Conservation (phyloP, 2,113 vertebrate genomes). For the Phyllopteryx taeniolatus region DNA sequence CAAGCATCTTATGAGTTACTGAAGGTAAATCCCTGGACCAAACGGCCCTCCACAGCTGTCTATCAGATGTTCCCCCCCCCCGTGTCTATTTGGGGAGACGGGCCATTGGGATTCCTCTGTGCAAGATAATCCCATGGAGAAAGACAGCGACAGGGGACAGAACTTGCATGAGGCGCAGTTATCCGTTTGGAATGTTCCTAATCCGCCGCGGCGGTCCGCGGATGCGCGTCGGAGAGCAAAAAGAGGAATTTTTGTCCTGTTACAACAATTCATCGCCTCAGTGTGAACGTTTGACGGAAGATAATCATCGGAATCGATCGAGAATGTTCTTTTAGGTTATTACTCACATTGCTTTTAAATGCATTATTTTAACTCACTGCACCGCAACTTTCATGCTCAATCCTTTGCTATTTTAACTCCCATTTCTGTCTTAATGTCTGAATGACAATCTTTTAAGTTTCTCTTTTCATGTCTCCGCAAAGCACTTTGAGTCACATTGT, state of each 20-base stretch:
- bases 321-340: background rate
- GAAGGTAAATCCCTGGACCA: conserved; percentile 41
- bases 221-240: conserved; percentile 2
- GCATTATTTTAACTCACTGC: too few species aligned
- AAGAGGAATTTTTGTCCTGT: background rate
- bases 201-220: conserved; percentile 31
- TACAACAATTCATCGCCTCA: background rate
- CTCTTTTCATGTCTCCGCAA: too few species aligned
- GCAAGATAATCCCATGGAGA: conserved; percentile 63
- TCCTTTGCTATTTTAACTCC: too few species aligned
- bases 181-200: conserved; percentile 59
- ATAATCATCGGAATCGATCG: background rate
- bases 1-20: conserved; percentile 36
- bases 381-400: too few species aligned
- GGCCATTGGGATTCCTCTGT: conserved; percentile 61
- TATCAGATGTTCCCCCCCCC: conserved; percentile 46
- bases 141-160: conserved; percentile 50
- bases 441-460: too few species aligned
- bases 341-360: background rate
- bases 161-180: conserved; percentile 38
- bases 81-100: conserved; percentile 65
- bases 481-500: too few species aligned
- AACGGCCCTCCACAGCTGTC: conserved; percentile 55
- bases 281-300: background rate
- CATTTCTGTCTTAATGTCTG: too few species aligned